Base-by-base conservation (phyloP, 1,140 invertebrate species). In the Atopsyche davidsoni region DNA sequence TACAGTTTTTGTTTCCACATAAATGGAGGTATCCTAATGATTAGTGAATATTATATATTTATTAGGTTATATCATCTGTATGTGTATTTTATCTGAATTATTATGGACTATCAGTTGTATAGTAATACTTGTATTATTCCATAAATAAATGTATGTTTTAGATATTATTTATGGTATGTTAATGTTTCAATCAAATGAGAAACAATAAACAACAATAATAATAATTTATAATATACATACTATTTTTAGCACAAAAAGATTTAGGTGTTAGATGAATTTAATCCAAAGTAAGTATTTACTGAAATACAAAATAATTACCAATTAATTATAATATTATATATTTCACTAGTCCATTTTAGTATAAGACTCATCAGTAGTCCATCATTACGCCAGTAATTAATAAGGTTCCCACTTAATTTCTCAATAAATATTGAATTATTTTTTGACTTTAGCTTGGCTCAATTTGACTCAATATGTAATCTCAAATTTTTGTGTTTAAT, bases 171-270 rank as follows among this genome's bases (percentile, higher is more conserved):
- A 38, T 43, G 7, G 7, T 19, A 45, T 23, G 25, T 34, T 16
- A 40, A 31, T 49, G 32, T 53, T 57, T 57, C 42, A 38, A 11
- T 10, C 22, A 13, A 13, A 35, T 19, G 14, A 34, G 38, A 57
- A 57, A 49, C 45, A 44, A 52, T 51, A 48, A 57, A 53, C 47
- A 51, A 46, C 47, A 49, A 49, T 52, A 57, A 34, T 9, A 10
- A 31, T 19, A 45, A 39, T 17, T 41, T 22, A 14, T 41, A 28
- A 28, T 7, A 28, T 28, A 28, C 6, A 7, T 2, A 22, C 9
- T 38, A 50, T 39, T 24, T 36, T 44, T 41, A 53, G 55, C 55
- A 57, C 55, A 57, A 52, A 57, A 38, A 36, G 13, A 35, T 16
- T n/a, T 7, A 38, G 4, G 18, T 16, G 22, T 32, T 11, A 11